A percentile compares a stretch with the other conserved stretches of the same genome.
Conservation (phyloP, 2,797 vertebrate species). For the Scolopax bukidnonensis region DNA sequence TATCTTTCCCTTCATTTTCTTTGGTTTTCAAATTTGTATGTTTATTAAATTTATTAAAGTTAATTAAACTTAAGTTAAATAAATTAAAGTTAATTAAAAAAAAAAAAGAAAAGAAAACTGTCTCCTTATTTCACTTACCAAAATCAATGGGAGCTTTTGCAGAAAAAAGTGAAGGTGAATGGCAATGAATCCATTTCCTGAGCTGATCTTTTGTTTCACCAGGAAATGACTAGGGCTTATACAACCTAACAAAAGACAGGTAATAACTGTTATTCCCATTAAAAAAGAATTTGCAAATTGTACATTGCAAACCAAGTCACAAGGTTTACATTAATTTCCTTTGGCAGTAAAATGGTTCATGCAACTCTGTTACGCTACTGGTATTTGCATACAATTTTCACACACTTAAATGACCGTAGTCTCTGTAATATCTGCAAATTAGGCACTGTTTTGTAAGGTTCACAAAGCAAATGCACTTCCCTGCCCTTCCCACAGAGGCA, state of each 20-base stretch:
- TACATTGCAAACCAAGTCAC: neutral
- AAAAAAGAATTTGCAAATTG: neutral
- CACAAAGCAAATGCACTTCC: rapidly evolving
- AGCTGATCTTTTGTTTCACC: neutral
- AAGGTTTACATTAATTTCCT: neutral
- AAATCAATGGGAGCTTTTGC: neutral
- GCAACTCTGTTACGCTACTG: neutral
- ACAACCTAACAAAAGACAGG: neutral
- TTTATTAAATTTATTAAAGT: no score
- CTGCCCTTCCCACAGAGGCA: neutral
- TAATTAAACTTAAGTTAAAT: neutral
- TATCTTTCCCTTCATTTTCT: neutral
- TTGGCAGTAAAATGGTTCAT: neutral
- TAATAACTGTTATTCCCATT: neutral
- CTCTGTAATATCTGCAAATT: neutral
- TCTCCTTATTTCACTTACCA: neutral
- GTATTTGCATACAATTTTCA: neutral
- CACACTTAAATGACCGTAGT: neutral
- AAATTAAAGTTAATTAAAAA: neutral
- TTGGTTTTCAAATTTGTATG: neutral
- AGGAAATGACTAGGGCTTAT: neutral
- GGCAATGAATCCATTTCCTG: neutral
- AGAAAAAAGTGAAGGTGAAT: neutral
- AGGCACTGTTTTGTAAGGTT: neutral
- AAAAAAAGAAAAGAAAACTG: neutral